phyloP scores from a whole-genome alignment of 2,797 vertebrate species.

The Bovichtus variegatus region DNA sequence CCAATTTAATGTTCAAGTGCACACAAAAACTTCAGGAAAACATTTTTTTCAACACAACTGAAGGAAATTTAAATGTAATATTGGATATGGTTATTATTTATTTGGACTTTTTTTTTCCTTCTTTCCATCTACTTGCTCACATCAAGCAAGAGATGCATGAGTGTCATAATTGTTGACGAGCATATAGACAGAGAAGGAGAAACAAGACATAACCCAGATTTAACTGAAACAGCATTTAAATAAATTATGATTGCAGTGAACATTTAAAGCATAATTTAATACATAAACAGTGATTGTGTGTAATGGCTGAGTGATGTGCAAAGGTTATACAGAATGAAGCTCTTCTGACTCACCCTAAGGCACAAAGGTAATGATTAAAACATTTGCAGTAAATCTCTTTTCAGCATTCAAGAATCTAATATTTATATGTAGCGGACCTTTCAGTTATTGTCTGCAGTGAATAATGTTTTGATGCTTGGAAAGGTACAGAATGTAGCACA shows the following conservation, averaged over 20 bases:
- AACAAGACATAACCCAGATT: neutral
- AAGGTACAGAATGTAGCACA: neutral
- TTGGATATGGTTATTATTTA: neutral
- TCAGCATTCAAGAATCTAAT: neutral
- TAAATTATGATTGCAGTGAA: neutral
- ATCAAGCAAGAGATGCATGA: neutral
- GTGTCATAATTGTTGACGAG: neutral
- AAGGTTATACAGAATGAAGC: neutral
- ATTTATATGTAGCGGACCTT: neutral
- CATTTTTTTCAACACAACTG: no score
- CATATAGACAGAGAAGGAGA: neutral
- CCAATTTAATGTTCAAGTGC: neutral
- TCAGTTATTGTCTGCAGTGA: neutral
- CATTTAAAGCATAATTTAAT: neutral
- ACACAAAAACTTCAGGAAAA: no score
- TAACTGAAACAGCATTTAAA: slow-evolving; percentile 10
- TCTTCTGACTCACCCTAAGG: neutral
- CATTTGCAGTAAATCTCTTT: slow-evolving; percentile 7
- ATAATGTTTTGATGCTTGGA: neutral
- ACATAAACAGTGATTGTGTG: slow-evolving; percentile 12
- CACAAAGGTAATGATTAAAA: slow-evolving; percentile 23
- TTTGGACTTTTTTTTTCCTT: neutral
- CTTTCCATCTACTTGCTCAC: neutral
- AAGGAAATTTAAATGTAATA: neutral
- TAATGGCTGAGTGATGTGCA: neutral